Conservation (phyloP, 2,113 vertebrate species). For the Illadopsis cleaveri region DNA sequence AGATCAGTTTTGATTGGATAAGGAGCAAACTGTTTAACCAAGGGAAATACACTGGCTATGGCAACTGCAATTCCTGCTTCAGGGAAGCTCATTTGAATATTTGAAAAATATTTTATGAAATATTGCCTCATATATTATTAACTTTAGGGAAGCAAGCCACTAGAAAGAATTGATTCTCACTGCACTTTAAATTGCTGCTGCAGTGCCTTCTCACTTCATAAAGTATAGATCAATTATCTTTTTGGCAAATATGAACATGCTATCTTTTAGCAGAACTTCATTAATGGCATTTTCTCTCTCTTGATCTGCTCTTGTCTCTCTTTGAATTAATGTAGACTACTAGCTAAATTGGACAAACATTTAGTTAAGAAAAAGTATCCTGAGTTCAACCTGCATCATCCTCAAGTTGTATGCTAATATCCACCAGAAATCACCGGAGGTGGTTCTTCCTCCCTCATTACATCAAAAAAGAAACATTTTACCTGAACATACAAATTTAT, state of each 20-base stretch:
- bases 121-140: not conserved
- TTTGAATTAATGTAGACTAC: not conserved
- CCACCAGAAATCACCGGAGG: not conserved
- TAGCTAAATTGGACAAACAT: not conserved
- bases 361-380: not conserved
- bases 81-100: not conserved
- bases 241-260: not conserved
- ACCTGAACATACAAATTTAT: not conserved
- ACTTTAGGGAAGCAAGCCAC: conserved; percentile 1
- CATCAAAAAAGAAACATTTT: not conserved
- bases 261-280: not conserved
- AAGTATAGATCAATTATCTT: not conserved
- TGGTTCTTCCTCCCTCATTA: not conserved
- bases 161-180: conserved; percentile 26
- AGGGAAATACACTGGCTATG: not conserved
- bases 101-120: conserved; percentile 7
- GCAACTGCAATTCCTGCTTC: not conserved
- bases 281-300: not conserved
- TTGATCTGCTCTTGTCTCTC: not conserved
- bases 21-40: not conserved
- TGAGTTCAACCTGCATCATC: not conserved
- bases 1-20: not conserved
- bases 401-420: not conserved
- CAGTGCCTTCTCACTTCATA: not conserved
- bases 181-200: not conserved